Evolutionary conservation across 2,888 invertebrate genomes (phyloP).

Genomic region (Hyalella azteca): DNA sequence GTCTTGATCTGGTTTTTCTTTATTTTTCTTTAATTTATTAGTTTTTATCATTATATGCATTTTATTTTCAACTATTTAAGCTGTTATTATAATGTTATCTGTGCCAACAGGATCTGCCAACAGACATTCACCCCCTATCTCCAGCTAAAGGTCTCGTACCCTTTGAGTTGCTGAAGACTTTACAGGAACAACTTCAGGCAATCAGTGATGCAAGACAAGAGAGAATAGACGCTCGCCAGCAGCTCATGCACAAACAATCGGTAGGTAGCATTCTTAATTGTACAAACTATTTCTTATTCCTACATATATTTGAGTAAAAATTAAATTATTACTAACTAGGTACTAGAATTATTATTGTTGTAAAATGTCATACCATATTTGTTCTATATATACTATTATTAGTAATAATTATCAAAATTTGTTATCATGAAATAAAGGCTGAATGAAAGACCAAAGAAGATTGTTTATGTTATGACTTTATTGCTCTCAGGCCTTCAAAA

Average conservation of each 20-base stretch:
- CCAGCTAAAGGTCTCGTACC: constrained; percentile 10
- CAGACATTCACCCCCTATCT: not conserved
- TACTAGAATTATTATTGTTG: no score
- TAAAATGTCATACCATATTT: no score
- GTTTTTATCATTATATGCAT: not conserved
- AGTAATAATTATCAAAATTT: no score
- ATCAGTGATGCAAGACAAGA: not conserved
- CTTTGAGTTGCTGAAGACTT: not conserved
- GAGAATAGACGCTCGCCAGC: not conserved
- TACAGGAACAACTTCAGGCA: not conserved
- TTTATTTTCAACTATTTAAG: not conserved
- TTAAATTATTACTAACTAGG: no score
- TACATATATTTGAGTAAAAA: no score
- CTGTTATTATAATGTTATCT: not conserved
- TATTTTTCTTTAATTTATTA: not conserved
- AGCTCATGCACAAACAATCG: not conserved
- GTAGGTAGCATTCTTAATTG: not conserved
- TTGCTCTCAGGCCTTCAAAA: no score
- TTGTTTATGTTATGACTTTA: no score
- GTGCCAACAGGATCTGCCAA: not conserved
- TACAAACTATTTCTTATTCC: not conserved
- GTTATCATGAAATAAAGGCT: no score
- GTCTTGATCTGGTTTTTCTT: not conserved
- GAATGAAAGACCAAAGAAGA: no score
- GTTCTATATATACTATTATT: no score